Evolutionary conservation across 2,113 vertebrate genomes (phyloP), one percentile per base, ranked within the genome.

Genomic region (Shinisaurus crocodilurus): DNA sequence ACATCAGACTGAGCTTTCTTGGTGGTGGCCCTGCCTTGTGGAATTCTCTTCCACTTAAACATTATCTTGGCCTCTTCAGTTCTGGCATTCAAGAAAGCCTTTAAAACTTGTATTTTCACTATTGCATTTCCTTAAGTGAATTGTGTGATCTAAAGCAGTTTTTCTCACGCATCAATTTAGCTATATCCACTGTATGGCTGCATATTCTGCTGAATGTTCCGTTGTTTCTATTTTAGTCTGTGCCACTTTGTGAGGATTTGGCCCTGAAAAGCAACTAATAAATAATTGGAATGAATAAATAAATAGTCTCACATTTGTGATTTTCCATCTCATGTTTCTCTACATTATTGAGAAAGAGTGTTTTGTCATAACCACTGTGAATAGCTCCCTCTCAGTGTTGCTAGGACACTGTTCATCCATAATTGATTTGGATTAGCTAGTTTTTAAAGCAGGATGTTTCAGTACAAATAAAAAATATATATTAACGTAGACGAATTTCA

Each of bases 361-460:
- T 84, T 90, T 90, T 81, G 85, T 77, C 81, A 84, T 70, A 80
- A 67, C 57, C 0, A 0, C 85, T 45, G 85, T 0, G 67, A 88
- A 88, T 48, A 60, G 74, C 40, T 91, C 40, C 67, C 60, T 60
- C 77, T 90, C 88, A 57, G 50, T 80, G 91, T 91, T 85, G 87
- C 79, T 34, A 80, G 89, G 93, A 92, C 69, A 54, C 88, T 45
- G 48, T 81, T 90, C 83, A 34, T 74, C 60, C 69, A 16, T 92
- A 70, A 82, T 16, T 77, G 86, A 87, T 40, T 40, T 29, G 2
- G 1, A 50, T 80, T 7, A 85, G 69, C 50, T 77, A 57, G 63
- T 76, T 74, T 12, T 87, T 60, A 20, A 2, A 60, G 67, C 27
- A 63, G 75, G 48, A 25, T 70, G 15, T 34, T 90, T 80, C 2